Evolutionary conservation across 23 tunicate species (phyloP).

Genomic region (Botrylloides violaceus): DNA sequence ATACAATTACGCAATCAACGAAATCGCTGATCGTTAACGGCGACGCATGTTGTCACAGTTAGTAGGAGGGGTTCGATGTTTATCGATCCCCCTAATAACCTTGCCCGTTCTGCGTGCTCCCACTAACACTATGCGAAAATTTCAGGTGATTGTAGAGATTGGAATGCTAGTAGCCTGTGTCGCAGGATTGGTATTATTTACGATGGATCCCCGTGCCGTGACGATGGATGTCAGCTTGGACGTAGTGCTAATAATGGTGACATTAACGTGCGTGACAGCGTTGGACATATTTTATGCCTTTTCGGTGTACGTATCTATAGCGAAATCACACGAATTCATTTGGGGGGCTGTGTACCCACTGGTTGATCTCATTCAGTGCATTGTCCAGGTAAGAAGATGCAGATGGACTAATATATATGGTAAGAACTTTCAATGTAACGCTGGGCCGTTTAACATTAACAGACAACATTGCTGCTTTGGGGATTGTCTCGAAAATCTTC

Average conservation of each 20-base stretch:
- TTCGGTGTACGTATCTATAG: constrained; percentile 20
- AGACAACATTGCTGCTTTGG: background rate
- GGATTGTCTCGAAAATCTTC: constrained; percentile 1
- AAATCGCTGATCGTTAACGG: too few species aligned
- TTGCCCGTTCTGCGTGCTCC: too few species aligned
- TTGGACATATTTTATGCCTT: constrained; percentile 33
- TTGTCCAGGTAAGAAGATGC: constrained; percentile 57
- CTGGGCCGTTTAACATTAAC: background rate
- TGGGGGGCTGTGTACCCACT: constrained; percentile 34
- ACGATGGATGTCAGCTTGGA: constrained; percentile 36
- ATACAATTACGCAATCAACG: too few species aligned
- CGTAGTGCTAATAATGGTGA: constrained; percentile 39
- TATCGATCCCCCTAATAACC: too few species aligned
- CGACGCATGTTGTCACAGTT: too few species aligned
- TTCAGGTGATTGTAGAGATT: constrained; percentile 29
- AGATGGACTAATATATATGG: too few species aligned
- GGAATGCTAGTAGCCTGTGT: constrained; percentile 30
- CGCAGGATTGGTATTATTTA: constrained; percentile 46
- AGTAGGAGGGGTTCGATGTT: too few species aligned
- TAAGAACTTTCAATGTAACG: background rate
- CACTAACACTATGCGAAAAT: background rate
- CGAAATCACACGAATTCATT: constrained; percentile 3
- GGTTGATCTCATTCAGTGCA: constrained; percentile 39
- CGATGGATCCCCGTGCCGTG: constrained; percentile 14
- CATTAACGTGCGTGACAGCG: constrained; percentile 34